phyloP scores from a whole-genome alignment of 2,113 vertebrate species.

The Ifrita kowaldi region DNA sequence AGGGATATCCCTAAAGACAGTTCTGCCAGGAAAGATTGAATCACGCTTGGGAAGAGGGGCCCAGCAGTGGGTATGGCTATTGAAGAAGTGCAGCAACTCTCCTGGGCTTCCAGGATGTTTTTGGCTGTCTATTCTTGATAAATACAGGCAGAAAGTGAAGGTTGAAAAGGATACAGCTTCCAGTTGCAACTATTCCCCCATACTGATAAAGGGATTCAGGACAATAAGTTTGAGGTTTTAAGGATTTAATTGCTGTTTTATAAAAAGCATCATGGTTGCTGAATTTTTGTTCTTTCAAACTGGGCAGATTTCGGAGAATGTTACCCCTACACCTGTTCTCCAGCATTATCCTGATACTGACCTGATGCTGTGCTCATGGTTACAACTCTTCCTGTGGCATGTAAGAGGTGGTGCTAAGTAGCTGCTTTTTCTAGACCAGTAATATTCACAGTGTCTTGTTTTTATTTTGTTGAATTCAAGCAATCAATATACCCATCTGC shows the following conservation, averaged over 20 bases:
- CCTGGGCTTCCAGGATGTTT: background rate
- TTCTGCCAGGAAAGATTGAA: constrained; percentile 25
- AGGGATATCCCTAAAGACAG: background rate
- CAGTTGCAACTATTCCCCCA: background rate
- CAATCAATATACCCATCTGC: background rate
- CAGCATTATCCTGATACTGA: background rate
- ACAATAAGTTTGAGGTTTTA: background rate
- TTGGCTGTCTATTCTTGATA: background rate
- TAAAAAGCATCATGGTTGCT: background rate
- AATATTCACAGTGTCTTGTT: background rate
- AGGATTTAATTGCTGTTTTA: background rate
- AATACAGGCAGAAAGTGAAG: background rate
- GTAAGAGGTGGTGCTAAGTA: background rate
- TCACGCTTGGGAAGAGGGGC: background rate
- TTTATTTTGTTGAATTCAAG: background rate
- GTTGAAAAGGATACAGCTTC: background rate
- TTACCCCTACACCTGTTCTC: background rate
- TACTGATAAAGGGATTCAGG: background rate
- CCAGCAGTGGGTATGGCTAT: background rate
- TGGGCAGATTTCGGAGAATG: background rate
- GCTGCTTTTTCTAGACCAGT: background rate
- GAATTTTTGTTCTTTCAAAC: background rate
- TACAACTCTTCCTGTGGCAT: background rate
- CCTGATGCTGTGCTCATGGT: background rate
- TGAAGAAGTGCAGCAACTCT: background rate